Percentiles rank a stretch among this genome's conserved stretches.
Evolutionary conservation across 2,113 vertebrate species (phyloP).

Genomic region (Tylochromis polylepis): DNA sequence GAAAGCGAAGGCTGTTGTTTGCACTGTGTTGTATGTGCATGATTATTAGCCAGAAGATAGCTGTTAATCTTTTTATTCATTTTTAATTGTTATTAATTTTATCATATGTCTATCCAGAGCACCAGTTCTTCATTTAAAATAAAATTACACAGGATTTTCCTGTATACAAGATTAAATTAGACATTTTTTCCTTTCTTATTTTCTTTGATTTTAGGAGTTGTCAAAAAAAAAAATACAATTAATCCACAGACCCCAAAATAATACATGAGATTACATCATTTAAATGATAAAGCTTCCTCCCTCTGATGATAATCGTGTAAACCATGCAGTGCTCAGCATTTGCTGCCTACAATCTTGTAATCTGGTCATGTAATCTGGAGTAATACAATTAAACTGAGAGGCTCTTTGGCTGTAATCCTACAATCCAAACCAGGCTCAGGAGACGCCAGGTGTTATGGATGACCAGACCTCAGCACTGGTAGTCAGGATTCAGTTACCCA

Average conservation of each 20-base stretch:
- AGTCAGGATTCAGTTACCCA: not conserved
- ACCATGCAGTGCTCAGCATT: not conserved
- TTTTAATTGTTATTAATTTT: not conserved
- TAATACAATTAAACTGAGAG: constrained; percentile 32
- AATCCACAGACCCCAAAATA: not conserved
- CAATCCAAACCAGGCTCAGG: not conserved
- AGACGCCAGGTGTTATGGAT: not conserved
- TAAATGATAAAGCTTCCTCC: not conserved
- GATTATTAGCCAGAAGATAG: not conserved
- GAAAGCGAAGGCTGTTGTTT: not conserved
- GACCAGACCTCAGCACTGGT: not conserved
- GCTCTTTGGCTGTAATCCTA: constrained; percentile 19
- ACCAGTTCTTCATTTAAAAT: not conserved
- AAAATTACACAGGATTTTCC: not conserved
- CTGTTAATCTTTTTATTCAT: not conserved
- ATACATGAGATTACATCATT: not conserved
- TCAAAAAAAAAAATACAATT: not conserved
- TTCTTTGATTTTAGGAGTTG: not conserved
- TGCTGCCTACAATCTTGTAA: not conserved
- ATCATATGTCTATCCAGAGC: not conserved
- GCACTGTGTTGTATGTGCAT: not conserved
- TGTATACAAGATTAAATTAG: not conserved
- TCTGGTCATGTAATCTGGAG: constrained; percentile 34
- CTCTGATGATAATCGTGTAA: not conserved
- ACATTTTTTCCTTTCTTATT: not conserved